Percentiles rank a stretch among this genome's conserved stretches.
phyloP scores from a whole-genome alignment of 1,140 invertebrate species.

The Thaumetopoea pityocampa region DNA sequence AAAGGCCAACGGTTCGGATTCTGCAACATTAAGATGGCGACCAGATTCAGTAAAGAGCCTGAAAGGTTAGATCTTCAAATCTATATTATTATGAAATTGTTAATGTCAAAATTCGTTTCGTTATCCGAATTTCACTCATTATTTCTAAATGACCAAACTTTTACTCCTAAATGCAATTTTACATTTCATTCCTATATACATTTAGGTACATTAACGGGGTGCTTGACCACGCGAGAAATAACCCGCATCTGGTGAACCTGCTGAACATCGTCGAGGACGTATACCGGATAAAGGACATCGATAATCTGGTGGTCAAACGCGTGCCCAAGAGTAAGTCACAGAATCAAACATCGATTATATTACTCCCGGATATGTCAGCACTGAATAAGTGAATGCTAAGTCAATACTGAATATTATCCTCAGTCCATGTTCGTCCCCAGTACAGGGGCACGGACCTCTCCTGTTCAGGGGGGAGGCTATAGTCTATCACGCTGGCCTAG shows the following conservation, averaged over 20 bases:
- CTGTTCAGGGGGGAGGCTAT: too few relatives aligned
- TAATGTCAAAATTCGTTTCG: too few relatives aligned
- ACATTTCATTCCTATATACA: conserved; percentile 10
- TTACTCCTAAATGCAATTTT: not conserved
- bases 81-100: too few relatives aligned
- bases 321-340: conserved; percentile 43
- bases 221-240: conserved; percentile 75
- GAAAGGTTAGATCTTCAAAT: conserved; percentile 62
- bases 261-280: conserved; percentile 77
- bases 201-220: conserved; percentile 76
- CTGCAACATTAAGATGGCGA: conserved; percentile 74
- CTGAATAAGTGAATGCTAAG: too few relatives aligned
- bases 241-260: conserved; percentile 78
- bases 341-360: not conserved
- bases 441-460: too few relatives aligned
- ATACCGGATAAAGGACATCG: conserved; percentile 55
- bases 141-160: too few relatives aligned
- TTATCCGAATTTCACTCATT: too few relatives aligned
- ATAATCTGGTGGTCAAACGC: conserved; percentile 32
- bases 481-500: too few relatives aligned
- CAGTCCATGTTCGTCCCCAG: too few relatives aligned
- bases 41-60: conserved; percentile 77
- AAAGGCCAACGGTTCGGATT: conserved; percentile 78
- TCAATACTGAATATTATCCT: too few relatives aligned
- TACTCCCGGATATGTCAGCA: too few relatives aligned